Percentiles rank a stretch among this genome's conserved stretches.
Conservation (phyloP, 2,113 vertebrate genomes). For the Numida meleagris region DNA sequence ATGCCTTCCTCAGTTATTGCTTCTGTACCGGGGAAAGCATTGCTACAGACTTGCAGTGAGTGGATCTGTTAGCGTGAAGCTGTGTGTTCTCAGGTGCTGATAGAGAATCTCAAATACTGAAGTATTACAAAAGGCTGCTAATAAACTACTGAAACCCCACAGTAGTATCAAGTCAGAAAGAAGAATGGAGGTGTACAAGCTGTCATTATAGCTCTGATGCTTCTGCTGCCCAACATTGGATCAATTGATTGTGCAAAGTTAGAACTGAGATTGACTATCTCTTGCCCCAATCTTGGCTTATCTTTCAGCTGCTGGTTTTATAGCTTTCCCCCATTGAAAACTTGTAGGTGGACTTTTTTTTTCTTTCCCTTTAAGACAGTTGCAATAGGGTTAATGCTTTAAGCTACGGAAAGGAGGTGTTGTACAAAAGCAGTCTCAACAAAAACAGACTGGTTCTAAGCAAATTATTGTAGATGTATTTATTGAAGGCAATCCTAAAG, state of each 20-base stretch:
- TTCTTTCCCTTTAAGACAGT: rapidly evolving
- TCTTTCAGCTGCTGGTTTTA: neutral
- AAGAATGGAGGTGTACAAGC: neutral
- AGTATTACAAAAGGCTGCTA: neutral
- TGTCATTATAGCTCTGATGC: neutral
- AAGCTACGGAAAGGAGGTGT: rapidly evolving
- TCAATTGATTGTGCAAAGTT: neutral
- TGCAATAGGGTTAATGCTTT: neutral
- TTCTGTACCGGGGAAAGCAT: neutral
- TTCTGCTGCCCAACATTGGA: neutral
- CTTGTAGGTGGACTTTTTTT: rapidly evolving
- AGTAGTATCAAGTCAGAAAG: neutral
- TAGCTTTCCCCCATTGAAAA: neutral
- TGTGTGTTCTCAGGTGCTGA: neutral
- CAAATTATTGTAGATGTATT: neutral
- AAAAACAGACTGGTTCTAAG: neutral
- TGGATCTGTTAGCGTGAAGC: rapidly evolving
- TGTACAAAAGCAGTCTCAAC: neutral
- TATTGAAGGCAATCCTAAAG: neutral
- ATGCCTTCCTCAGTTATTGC: neutral
- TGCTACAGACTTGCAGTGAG: neutral
- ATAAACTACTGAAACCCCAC: neutral
- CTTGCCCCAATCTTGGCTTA: neutral
- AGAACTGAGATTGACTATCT: neutral
- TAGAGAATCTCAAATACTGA: neutral